Conservation (phyloP, 2,888 invertebrate species). For the Palloptera scutellata region DNA sequence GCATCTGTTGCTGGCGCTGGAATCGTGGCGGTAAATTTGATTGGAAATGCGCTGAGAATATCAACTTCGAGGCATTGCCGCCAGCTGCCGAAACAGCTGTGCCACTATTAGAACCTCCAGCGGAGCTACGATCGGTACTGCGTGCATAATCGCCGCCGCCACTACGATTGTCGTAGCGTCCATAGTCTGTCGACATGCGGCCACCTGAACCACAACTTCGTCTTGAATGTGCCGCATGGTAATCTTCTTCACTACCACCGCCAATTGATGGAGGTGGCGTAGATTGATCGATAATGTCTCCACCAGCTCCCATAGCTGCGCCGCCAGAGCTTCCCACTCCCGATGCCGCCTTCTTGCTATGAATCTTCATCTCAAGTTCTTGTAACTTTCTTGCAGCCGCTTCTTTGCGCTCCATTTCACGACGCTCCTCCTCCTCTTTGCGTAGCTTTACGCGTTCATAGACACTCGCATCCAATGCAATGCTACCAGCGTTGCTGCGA, state of each 20-base stretch:
- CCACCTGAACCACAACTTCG: constrained; percentile 40
- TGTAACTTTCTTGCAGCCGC: constrained; percentile 72
- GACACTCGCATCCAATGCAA: constrained; percentile 73
- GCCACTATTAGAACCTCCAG: constrained; percentile 20
- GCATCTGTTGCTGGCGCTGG: constrained; percentile 74
- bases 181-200: constrained; percentile 39
- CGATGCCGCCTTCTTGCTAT: constrained; percentile 67
- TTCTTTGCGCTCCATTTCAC: constrained; percentile 72
- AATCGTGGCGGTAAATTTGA: constrained; percentile 87
- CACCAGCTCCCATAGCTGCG: constrained; percentile 23
- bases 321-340: constrained; percentile 5
- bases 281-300: constrained; percentile 28
- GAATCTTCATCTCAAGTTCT: constrained; percentile 73
- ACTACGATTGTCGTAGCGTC: constrained; percentile 36
- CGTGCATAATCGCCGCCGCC: constrained; percentile 36
- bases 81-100: constrained; percentile 16
- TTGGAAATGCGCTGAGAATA: constrained; percentile 79
- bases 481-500: constrained; percentile 62
- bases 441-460: constrained; percentile 85
- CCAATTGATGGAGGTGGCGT: constrained; percentile 33
- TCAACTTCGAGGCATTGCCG: constrained; percentile 44
- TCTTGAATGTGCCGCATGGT: constrained; percentile 35
- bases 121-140: constrained; percentile 34
- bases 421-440: constrained; percentile 88
- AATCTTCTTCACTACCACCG: constrained; percentile 43